phyloP scores from a whole-genome alignment of 2,797 vertebrate species.

The Bucorvus abyssinicus region DNA sequence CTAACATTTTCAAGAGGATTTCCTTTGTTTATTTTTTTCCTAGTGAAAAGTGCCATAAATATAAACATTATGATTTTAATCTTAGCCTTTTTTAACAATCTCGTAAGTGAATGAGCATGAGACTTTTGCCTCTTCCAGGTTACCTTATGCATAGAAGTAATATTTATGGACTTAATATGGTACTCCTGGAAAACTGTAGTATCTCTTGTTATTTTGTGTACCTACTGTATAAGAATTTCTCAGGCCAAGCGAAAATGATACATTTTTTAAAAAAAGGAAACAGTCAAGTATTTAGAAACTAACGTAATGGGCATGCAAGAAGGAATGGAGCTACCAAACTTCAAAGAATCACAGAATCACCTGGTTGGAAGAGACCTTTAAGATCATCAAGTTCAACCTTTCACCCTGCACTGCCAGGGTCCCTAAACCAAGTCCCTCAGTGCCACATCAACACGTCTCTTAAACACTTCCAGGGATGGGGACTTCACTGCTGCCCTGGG shows the following conservation, averaged over 20 bases:
- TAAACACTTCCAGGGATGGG: too few species aligned
- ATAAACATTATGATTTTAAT: background rate
- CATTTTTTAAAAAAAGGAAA: background rate
- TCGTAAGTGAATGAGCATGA: background rate
- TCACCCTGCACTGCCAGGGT: too few species aligned
- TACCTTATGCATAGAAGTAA: background rate
- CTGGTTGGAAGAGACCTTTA: too few species aligned
- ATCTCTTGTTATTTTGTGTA: background rate
- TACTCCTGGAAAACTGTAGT: background rate
- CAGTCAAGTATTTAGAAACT: background rate
- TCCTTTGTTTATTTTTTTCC: background rate
- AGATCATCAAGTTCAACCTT: too few species aligned
- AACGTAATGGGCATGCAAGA: background rate
- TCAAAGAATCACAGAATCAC: too few species aligned
- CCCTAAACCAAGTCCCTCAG: too few species aligned
- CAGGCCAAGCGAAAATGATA: background rate
- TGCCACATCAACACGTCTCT: too few species aligned
- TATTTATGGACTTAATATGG: background rate
- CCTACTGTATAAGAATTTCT: background rate
- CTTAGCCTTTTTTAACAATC: background rate
- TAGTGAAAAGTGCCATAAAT: background rate
- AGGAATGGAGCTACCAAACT: background rate
- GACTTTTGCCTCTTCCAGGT: background rate
- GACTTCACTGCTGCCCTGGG: too few species aligned
- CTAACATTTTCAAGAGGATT: background rate